Evolutionary conservation across 2,113 vertebrate genomes (phyloP).

Genomic region (Tricholaema leucomelas): DNA sequence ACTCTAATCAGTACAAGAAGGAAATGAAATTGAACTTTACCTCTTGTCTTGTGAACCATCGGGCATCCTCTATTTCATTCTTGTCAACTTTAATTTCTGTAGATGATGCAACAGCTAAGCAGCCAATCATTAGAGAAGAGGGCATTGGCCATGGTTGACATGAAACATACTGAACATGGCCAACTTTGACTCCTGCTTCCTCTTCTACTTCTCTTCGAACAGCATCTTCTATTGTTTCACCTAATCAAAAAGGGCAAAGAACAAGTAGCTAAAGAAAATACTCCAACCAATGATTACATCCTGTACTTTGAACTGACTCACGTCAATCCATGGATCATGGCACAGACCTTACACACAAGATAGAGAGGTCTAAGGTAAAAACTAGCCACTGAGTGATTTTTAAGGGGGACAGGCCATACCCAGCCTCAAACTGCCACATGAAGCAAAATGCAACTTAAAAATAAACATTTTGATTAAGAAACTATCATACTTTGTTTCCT

Average conservation of each 20-base stretch:
- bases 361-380: not conserved
- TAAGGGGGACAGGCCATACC: too few relatives aligned
- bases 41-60: conserved; percentile 92
- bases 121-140: conserved; percentile 95
- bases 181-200: conserved; percentile 89
- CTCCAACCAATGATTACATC: not conserved
- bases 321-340: conserved; percentile 23
- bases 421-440: not conserved
- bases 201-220: conserved; percentile 93
- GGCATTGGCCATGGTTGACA: conserved; percentile 97
- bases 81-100: conserved; percentile 91
- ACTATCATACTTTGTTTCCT: not conserved
- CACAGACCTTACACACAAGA: not conserved
- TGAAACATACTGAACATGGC: conserved; percentile 87
- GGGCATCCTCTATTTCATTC: conserved; percentile 93
- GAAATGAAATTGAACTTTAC: conserved; percentile 81
- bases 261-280: conserved; percentile 43
- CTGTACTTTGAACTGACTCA: conserved; percentile 6
- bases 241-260: conserved; percentile 76
- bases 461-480: not conserved
- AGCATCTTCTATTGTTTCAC: conserved; percentile 89
- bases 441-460: not conserved
- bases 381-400: not conserved
- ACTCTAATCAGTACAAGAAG: conserved; percentile 72
- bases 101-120: conserved; percentile 86